A percentile compares a stretch with the other conserved stretches of the same genome.
phyloP scores from a whole-genome alignment of 1,140 invertebrate genomes.

The Cheumatopsyche charites region DNA sequence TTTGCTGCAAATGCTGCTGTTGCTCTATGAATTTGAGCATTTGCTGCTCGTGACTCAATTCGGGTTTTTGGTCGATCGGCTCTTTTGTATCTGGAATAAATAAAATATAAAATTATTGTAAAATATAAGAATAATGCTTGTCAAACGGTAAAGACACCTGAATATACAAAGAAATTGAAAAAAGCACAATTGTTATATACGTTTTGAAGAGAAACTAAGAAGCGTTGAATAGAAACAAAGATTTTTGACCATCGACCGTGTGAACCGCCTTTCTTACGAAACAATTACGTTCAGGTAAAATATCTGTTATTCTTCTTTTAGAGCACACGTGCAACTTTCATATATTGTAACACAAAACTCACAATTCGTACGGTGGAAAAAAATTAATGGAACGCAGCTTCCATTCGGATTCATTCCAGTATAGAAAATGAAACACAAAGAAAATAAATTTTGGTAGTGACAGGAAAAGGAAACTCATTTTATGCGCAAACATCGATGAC shows the following conservation, averaged over 20 bases:
- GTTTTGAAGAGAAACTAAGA: constrained; percentile 44
- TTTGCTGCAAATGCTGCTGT: constrained; percentile 61
- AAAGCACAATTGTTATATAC: constrained; percentile 20
- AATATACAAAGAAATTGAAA: constrained; percentile 2
- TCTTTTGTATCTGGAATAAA: constrained; percentile 67
- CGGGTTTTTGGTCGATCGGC: constrained; percentile 62
- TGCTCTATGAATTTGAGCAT: constrained; percentile 67
- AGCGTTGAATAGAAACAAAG: constrained; percentile 45
- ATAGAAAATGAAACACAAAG: too few species aligned
- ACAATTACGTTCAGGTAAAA: constrained; percentile 42
- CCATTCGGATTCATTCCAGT: constrained; percentile 6
- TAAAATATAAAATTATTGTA: constrained; percentile 38
- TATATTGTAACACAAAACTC: background rate
- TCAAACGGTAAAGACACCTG: constrained; percentile 12
- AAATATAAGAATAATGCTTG: constrained; percentile 7
- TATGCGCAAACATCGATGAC: too few species aligned
- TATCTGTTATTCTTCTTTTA: constrained; percentile 28
- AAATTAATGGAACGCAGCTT: background rate
- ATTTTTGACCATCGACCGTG: constrained; percentile 45
- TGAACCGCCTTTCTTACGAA: constrained; percentile 38
- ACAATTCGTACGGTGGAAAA: background rate
- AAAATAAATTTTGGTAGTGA: too few species aligned
- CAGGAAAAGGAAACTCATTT: too few species aligned
- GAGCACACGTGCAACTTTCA: constrained; percentile 23
- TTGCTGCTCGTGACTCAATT: constrained; percentile 69